phyloP scores from a whole-genome alignment of 2,113 vertebrate species.

The Raphicerus campestris region DNA sequence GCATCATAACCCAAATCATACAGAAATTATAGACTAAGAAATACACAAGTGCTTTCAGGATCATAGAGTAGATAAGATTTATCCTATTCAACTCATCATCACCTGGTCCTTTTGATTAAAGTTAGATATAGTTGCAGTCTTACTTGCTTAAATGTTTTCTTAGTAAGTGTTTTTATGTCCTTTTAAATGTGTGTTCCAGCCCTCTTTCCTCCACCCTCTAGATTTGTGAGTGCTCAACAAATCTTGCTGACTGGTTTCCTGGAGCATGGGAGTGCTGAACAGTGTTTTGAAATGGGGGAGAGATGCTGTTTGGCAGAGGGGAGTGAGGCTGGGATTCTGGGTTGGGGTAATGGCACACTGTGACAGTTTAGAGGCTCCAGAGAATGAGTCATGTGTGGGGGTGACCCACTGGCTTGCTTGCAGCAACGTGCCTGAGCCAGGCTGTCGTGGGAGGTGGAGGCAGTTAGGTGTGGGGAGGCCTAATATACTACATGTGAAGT shows the following conservation, averaged over 20 bases:
- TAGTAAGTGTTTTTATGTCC: conserved; percentile 50
- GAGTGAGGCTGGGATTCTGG: conserved; percentile 35
- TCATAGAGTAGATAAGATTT: background rate
- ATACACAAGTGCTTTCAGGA: background rate
- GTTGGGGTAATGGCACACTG: conserved; percentile 43
- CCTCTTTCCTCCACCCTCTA: conserved; percentile 47
- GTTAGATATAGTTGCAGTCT: background rate
- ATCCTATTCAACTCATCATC: conserved; percentile 6
- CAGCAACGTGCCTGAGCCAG: conserved; percentile 35
- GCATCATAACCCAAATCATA: background rate
- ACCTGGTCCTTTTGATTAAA: background rate
- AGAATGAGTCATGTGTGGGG: conserved; percentile 60
- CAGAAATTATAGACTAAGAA: conserved; percentile 19
- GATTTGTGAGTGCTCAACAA: conserved; percentile 51
- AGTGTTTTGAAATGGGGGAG: conserved; percentile 56
- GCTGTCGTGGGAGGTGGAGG: conserved; percentile 39
- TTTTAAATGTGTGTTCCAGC: conserved; percentile 33
- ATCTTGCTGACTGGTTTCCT: conserved; percentile 63
- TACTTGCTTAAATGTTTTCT: conserved; percentile 52
- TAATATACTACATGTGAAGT: conserved; percentile 49
- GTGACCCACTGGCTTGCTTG: background rate
- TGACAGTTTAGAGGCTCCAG: conserved; percentile 52
- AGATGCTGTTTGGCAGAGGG: conserved; percentile 51
- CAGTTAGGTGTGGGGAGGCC: conserved; percentile 51
- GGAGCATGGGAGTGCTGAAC: conserved; percentile 41